Base-by-base conservation (phyloP, 2,113 vertebrate genomes). In the Herpailurus yagouaroundi region DNA sequence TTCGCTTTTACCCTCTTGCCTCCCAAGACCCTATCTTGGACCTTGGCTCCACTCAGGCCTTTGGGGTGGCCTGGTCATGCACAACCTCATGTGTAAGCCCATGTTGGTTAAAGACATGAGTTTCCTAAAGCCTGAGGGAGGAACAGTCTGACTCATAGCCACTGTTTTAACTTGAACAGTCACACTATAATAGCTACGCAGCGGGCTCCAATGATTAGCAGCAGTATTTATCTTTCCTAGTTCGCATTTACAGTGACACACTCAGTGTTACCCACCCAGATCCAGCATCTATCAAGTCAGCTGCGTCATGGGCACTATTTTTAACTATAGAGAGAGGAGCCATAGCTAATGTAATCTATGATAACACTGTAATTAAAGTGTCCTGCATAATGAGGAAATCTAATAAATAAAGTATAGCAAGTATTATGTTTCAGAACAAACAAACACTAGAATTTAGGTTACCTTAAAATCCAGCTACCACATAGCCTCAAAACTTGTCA, bases 161-260 rank as follows among this genome's bases (percentile, higher is more conserved):
- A 90, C 96, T 89, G 95, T 94, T 95, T 92, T 92, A 92, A 57
- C 74, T 92, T 95, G 94, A 97, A 89, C 71, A 94, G 89, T 89
- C 87, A 23, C 97, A 68, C 87, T 97, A 19, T 69, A 91, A 96
- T 69, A 4, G 19, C 38, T 93, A 84, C 81, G 76, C 95, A 66
- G 29, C 74, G 29, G 96, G 96, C 94, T 97, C 60, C 90, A 89
- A 27, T 68, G 94, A 98, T 97, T 83, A 97, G n/a, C 74, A 97
- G 55, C 57, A 83, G 92, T 45, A 89, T 95, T 97, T 95, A 94
- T 95, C 93, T 92, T 52, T 66, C 86, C 4, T 94, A 36, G 97
- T 98, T 98, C 97, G 95, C 89, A 76, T 66, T 79, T 88, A 87
- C 89, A 91, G 57, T 25, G 41, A 89, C 88, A 94, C 48, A 6